A percentile compares a stretch with the other conserved stretches of the same genome.
phyloP scores from a whole-genome alignment of 2,888 invertebrate species.

The Helobdella robusta region DNA sequence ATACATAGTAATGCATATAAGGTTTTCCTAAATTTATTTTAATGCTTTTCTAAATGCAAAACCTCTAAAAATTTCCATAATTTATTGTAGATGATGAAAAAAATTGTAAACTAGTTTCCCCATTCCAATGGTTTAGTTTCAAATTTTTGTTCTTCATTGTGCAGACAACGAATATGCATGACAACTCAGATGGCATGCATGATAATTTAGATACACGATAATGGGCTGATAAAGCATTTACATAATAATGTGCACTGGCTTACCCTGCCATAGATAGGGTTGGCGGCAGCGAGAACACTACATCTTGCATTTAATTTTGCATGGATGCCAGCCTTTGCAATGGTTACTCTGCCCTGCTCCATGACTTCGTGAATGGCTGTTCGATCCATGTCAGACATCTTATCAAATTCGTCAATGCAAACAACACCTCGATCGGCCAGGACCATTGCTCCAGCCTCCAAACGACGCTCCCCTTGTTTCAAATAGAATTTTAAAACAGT shows the following conservation, averaged over 20 bases:
- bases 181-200: no score
- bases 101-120: no score
- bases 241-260: conserved; percentile 37
- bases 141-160: no score
- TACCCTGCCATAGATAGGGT: conserved; percentile 91
- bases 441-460: conserved; percentile 99
- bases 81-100: no score
- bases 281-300: conserved; percentile 95
- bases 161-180: no score
- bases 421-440: conserved; percentile 94
- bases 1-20: no score
- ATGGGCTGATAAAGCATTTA: background rate
- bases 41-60: no score
- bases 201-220: no score
- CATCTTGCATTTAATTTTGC: conserved; percentile 93
- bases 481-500: no score
- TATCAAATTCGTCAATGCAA: conserved; percentile 92
- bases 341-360: conserved; percentile 92
- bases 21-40: no score
- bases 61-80: no score
- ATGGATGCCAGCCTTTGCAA: conserved; percentile 95
- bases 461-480: conserved; percentile 53
- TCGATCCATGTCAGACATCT: conserved; percentile 95
- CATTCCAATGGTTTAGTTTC: no score
- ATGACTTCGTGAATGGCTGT: conserved; percentile 99